Conservation (phyloP, 1,140 invertebrate species). For the Pteromalus puparum region DNA sequence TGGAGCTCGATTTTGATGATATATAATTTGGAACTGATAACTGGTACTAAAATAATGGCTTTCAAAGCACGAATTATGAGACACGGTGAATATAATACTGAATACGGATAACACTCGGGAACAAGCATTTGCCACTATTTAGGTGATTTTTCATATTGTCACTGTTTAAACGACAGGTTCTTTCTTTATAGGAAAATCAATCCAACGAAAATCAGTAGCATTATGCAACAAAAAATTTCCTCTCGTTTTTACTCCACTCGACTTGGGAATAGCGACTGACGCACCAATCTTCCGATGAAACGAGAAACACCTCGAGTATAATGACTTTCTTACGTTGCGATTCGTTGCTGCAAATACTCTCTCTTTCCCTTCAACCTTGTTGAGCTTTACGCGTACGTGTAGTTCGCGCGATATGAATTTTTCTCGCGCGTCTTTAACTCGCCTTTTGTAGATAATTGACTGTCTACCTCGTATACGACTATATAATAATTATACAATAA, state of each 20-base stretch:
- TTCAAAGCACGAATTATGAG: no score
- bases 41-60: no score
- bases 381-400: not conserved
- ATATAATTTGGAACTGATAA: no score
- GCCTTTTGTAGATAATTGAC: slow-evolving; percentile 42
- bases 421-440: not conserved
- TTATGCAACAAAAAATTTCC: not conserved
- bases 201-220: not conserved
- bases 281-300: not conserved
- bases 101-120: not conserved
- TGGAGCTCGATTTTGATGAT: no score
- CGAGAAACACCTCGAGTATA: not conserved
- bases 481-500: slow-evolving; percentile 36
- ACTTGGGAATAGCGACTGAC: not conserved
- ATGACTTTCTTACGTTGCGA: slow-evolving; percentile 13
- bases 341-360: not conserved
- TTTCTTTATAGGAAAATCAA: not conserved
- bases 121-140: not conserved
- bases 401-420: not conserved
- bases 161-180: no score
- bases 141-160: no score
- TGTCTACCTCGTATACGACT: slow-evolving; percentile 19
- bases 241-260: not conserved
- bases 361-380: not conserved
- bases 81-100: no score